Evolutionary conservation across 2,888 invertebrate genomes (phyloP), one percentile per base, ranked within the genome.

Genomic region (Cataglyphis livida): DNA sequence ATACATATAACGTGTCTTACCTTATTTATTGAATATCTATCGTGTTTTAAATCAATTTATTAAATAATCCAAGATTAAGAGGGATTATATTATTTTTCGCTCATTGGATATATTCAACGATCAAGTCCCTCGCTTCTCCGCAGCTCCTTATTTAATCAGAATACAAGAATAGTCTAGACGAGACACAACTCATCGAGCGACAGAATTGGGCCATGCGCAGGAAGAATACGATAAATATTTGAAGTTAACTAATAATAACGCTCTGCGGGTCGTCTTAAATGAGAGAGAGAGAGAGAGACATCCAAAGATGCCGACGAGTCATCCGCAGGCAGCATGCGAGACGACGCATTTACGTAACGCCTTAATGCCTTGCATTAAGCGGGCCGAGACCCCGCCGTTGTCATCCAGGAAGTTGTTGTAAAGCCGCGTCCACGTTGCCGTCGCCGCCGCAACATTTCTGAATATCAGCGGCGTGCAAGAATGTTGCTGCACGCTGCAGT

Each of bases 171-270:
- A 88, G 85, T 70, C 68, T 32, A 66, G 68, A 74, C 38, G 83
- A 71, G 85, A 89, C 82, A 78, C 82, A 25, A 85, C 84, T 79
- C 84, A 84, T 78, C 62, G 57, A 25, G 68, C 78, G 62, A 57
- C 81, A 51, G 74, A 51, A 54, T 15, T 61, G 81, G 64, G 59
- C 73, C 59, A 74, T 44, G 38, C 15, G 61, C 81, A 79, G 85
- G 89, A 89, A 88, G 89, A 90, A 90, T 91, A 91, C 89, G 90
- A 91, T 93, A 93, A 93, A 93, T 93, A 93, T 93, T 93, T 93
- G 88, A 91, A 92, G 91, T 91, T 91, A 92, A 93, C 93, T 93
- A 93, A 93, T 93, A 93, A 93, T 93, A 93, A 93, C 92, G 88
- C 78, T 62, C n/a, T 7, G 84, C 85, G 71, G 10, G 81, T 51